Base-by-base conservation (phyloP, 2,797 vertebrate genomes). In the Galaxias olidus region DNA sequence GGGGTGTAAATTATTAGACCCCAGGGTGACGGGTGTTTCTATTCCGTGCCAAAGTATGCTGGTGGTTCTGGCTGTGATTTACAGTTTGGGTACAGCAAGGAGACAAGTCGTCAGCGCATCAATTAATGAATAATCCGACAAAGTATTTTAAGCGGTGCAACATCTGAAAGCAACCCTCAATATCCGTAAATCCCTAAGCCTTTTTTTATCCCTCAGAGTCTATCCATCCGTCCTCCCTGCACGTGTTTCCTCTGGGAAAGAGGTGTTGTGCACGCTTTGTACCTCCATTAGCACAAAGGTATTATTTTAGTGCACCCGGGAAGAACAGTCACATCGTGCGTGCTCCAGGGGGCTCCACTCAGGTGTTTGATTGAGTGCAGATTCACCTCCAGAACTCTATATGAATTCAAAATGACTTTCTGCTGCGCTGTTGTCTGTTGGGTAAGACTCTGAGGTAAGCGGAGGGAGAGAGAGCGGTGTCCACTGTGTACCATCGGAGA, bases 241-340 rank as follows among this genome's bases (percentile, higher is more conserved):
- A 17, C 9, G 10, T 53, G 8, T 20, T 10, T 47, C 14, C 14
- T 47, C 73, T 0, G 82, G 81, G 83, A 84, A 82, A 72, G 66
- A 42, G 40, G 67, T 83, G 86, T 87, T 85, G 84, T 79, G 73
- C 72, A 75, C 75, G 84, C 81, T 20, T 71, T 86, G 73, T 83
- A 82, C 85, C 84, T 86, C 86, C 86, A 83, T 66, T 57, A 81
- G 68, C 82, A 88, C 76, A 81, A 75, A 85, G 77, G 79, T 77
- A 78, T 89, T 86, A 84, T 82, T 78, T 75, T 72, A 63, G 82
- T 66, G 80, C 87, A 81, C 8, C 74, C 70, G 88, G 87, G 88
- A 30, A 6, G 30, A 30, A 30, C 30, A 6, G 30, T 30, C 30
- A 2, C 30, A 30, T 30, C 30, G 30, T 6, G 3, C 6, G 30